Base-by-base conservation (phyloP, 2,113 vertebrate species). In the Microtus pennsylvanicus region DNA sequence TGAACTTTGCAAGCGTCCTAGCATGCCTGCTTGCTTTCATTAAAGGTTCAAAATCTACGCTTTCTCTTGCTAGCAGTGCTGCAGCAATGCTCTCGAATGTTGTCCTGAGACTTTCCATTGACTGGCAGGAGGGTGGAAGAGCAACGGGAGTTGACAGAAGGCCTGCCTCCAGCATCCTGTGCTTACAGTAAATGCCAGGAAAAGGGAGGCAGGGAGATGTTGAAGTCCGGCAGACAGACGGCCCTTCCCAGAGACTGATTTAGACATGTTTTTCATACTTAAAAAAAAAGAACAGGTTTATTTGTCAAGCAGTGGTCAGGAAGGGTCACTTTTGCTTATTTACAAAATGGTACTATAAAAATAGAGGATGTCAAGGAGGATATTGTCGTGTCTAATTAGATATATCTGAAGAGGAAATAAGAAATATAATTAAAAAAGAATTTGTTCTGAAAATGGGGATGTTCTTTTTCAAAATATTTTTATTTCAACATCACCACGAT, bases 301-400 rank as follows among this genome's bases (percentile, higher is more conserved):
- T 85, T 91, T 91, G 35, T 35, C 16, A 82, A 58, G 47, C 16
- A 74, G 16, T 65, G 17, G 50, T 87, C 35, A 22, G 61, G 14
- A 47, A 92, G 47, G 42, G 21, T 75, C n/a, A 28, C 50, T 92
- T 92, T 78, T 67, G n/a, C 45, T 76, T 75, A 77, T 75, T 87
- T 94, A 35, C 72, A 90, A n/a, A 87, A 92, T 78, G n/a, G 58
- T 4, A 81, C 8, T 7, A 82, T 88, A 33, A 91, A 95, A 52
- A 92, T 42, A 63, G 76, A 89, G 75, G 81, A 30, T 69, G 24
- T 13, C 61, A 93, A 55, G 87, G 0, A 77, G 61, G 76, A 50
- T 38, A 13, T 12, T 89, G 1, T 19, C n/a, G 26, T 33, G 22
- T 78, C 33, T 63, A n/a, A 76, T 86, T 78, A 77, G 87, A 61